Conservation (phyloP, 2,797 vertebrate genomes). For the Alectoris magna region DNA sequence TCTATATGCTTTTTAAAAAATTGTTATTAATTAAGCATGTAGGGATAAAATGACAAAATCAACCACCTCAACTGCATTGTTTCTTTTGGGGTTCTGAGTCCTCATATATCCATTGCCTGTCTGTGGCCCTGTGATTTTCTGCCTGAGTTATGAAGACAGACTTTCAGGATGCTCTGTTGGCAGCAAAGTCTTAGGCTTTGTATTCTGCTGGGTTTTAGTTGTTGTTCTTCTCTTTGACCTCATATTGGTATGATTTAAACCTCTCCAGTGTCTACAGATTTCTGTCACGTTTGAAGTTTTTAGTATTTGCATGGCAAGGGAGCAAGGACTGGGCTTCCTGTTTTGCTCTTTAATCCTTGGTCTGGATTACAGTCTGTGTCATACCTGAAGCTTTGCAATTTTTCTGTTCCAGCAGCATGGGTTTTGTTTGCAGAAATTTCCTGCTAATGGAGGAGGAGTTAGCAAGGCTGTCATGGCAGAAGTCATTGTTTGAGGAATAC, state of each 20-base stretch:
- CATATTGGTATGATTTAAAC: neutral
- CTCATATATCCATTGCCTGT: neutral
- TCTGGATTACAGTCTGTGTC: neutral
- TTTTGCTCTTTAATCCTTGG: neutral
- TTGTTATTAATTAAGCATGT: neutral
- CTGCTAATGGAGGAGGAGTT: conserved; percentile 30
- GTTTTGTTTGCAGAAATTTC: conserved; percentile 53
- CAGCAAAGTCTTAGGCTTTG: neutral
- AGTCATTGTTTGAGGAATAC: conserved; percentile 4
- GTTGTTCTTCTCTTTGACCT: neutral
- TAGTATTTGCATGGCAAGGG: conserved; percentile 9
- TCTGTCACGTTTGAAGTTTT: conserved; percentile 1
- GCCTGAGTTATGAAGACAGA: neutral
- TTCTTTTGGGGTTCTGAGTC: neutral
- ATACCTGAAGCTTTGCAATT: neutral
- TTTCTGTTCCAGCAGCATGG: conserved; percentile 31
- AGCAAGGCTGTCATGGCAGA: neutral
- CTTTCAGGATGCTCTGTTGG: neutral
- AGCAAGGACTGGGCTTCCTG: neutral
- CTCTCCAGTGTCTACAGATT: neutral
- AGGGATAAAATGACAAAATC: neutral
- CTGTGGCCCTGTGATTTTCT: neutral
- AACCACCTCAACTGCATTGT: neutral
- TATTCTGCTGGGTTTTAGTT: neutral
- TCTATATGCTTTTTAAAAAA: neutral